A percentile compares a stretch with the other conserved stretches of the same genome.
These are phyloP conservation scores for Naja naja DNA, from an alignment of 2,113 vertebrate species.

Conservation along the genomic window DNA sequence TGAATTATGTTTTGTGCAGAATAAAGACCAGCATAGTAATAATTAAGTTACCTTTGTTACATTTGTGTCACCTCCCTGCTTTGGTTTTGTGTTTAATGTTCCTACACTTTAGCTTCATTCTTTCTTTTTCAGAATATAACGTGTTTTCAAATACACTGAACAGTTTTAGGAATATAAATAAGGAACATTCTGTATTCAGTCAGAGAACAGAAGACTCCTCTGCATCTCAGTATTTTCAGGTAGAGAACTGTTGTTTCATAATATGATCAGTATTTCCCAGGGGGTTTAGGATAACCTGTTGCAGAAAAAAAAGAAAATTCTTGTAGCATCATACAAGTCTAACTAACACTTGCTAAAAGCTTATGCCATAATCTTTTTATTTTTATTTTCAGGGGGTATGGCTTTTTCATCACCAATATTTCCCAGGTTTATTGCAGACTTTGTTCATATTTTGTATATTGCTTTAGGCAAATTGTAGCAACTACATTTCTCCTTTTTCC, in stretches of 20 bases:
- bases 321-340: neutral
- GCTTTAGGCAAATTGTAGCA: neutral
- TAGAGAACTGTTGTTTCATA: slow-evolving; percentile 32
- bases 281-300: neutral
- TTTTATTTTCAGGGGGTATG: neutral
- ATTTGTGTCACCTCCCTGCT: slow-evolving; percentile 10
- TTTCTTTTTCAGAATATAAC: slow-evolving; percentile 64
- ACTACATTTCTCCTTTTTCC: slow-evolving; percentile 2
- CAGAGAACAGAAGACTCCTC: slow-evolving; percentile 61
- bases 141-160: slow-evolving; percentile 62
- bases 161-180: slow-evolving; percentile 32
- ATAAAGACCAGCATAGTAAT: neutral
- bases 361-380: neutral
- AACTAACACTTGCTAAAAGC: neutral
- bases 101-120: neutral
- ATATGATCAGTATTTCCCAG: neutral
- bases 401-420: neutral
- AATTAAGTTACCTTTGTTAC: neutral
- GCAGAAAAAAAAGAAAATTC: neutral
- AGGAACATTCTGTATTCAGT: slow-evolving; percentile 55
- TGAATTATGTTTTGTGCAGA: neutral
- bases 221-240: slow-evolving; percentile 70
- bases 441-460: neutral
- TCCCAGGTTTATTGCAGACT: neutral
- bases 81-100: neutral